Evolutionary conservation across 2,888 invertebrate species (phyloP).

Genomic region (Drosophila anomalata): DNA sequence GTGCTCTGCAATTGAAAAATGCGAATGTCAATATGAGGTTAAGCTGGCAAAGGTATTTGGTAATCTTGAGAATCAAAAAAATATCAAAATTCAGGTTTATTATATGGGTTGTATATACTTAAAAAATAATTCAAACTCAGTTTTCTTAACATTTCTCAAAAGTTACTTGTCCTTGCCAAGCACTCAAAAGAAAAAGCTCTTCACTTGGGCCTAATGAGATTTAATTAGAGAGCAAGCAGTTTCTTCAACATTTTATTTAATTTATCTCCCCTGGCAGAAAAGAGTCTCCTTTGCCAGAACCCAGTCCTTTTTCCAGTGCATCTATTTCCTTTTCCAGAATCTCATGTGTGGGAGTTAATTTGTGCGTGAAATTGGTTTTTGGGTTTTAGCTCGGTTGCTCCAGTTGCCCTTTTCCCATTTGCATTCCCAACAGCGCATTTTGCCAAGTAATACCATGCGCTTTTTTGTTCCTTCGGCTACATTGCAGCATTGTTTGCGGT

Average conservation of each 20-base stretch:
- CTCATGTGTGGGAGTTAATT: conserved; percentile 7
- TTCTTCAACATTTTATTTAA: conserved; percentile 48
- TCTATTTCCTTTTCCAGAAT: not conserved
- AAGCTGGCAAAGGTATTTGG: conserved; percentile 1
- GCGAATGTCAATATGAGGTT: conserved; percentile 20
- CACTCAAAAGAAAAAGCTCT: conserved; percentile 18
- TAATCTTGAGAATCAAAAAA: not conserved
- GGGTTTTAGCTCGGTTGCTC: not conserved
- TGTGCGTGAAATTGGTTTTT: conserved; percentile 66
- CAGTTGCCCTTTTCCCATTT: conserved; percentile 5
- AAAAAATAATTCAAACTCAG: not conserved
- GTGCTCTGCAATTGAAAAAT: conserved; percentile 18
- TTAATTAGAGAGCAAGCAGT: conserved; percentile 68
- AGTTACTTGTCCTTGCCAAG: conserved; percentile 11
- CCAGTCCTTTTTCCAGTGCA: not conserved
- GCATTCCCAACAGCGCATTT: not conserved
- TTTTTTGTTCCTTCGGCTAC: conserved; percentile 10
- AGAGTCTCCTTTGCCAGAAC: not conserved
- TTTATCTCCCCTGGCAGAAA: not conserved
- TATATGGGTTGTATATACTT: not conserved
- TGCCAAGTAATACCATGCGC: conserved; percentile 4
- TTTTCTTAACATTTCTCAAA: not conserved
- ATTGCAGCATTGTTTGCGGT: conserved; percentile 36
- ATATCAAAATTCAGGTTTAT: not conserved
- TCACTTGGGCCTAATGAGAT: conserved; percentile 49